A percentile compares a stretch with the other conserved stretches of the same genome.
These are phyloP conservation scores for Corapipo altera DNA, from an alignment of 2,113 vertebrate species.

Conservation along the genomic window DNA sequence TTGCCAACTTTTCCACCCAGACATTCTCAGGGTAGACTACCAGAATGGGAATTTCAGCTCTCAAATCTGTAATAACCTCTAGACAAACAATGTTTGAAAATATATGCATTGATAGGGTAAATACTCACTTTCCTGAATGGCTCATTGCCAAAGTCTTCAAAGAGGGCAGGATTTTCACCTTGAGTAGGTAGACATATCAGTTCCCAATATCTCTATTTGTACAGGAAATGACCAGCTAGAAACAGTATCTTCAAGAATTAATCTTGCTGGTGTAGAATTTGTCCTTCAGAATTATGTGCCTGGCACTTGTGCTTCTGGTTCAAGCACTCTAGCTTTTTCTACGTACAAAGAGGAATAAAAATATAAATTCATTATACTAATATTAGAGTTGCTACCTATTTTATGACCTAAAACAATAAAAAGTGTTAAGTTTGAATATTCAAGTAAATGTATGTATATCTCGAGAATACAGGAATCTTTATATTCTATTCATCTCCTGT, in stretches of 20 bases:
- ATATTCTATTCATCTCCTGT: not conserved
- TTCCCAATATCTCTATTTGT: not conserved
- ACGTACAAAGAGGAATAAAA: not conserved
- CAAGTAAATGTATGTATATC: not conserved
- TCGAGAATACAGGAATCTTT: not conserved
- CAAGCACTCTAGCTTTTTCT: not conserved
- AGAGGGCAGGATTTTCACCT: not conserved
- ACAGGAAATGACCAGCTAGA: not conserved
- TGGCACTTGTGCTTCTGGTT: not conserved
- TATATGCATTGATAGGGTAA: not conserved
- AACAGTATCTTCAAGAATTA: not conserved
- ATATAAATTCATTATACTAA: not conserved
- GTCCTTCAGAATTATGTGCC: not conserved
- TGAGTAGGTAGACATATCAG: not conserved
- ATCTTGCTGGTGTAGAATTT: not conserved
- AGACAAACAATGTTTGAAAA: not conserved
- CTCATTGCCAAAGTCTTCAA: not conserved
- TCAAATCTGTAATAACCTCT: not conserved
- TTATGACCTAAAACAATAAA: not conserved
- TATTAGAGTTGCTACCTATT: not conserved
- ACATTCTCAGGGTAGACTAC: not conserved
- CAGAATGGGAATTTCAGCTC: not conserved
- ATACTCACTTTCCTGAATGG: not conserved
- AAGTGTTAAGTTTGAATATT: not conserved
- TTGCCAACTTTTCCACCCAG: not conserved